Base-by-base conservation (phyloP, 2,888 invertebrate species). In the Raillietiella orientalis region DNA sequence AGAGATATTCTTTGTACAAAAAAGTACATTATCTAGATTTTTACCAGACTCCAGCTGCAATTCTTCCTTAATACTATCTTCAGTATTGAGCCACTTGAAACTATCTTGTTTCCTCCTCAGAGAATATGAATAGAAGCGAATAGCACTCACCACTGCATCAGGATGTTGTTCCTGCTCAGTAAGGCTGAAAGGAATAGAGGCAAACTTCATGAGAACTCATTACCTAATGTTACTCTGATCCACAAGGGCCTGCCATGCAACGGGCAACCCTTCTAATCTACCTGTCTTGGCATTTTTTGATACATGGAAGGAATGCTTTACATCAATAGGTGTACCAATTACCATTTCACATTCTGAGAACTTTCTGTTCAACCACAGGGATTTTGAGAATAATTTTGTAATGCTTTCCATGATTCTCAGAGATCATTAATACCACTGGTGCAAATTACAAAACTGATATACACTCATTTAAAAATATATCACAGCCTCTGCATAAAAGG, bases 131-230 rank as follows among this genome's bases (percentile, higher is more conserved):
- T 77, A 79, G 42, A 66, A 75, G 40, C 74, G 74, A 27, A 87
- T 61, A 14, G 84, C 87, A 41, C 75, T 71, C 28, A 77, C 60
- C 2, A 77, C 77, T 19, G 79, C 79, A 38, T 65, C 62, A 3
- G 84, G 84, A 49, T 87, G 74, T 38, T 75, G 63, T 43, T 66
- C 60, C 46, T 79, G 75, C 42, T 82, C 82, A 21, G 65, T 67
- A 37, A 66, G 61, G 19, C 46, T 46, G 31, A 20, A 37, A 36
- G 27, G 24, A 26, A 25, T 31, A 30, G 25, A 24, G 16, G 16
- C 21, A 16, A 13, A 31, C 15, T 11, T 13, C 12, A 20, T 22
- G 16, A 2, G 16, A n/a, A 14, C 13, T 9, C 11, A 10, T 9
- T 6, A 27, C 35, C 41, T 41, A 52, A 74, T 67, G 34, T 84